phyloP scores from a whole-genome alignment of 1,140 invertebrate genomes.

The Hyphantria cunea region DNA sequence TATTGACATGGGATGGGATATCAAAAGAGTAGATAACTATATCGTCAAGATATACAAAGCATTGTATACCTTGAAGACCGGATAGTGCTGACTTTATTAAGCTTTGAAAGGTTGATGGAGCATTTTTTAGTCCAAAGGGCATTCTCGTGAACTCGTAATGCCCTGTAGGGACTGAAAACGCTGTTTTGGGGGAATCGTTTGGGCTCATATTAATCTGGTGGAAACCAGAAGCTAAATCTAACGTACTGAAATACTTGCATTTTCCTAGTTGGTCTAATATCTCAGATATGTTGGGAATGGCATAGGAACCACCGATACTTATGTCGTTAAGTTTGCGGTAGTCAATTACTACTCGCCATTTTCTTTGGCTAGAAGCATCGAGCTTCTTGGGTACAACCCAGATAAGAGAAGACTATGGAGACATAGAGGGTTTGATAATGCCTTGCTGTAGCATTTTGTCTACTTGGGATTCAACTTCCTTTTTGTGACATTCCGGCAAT shows the following conservation, averaged over 20 bases:
- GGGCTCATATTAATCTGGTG: no score
- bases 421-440: no score
- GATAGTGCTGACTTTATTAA: constrained; percentile 13
- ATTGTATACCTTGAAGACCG: constrained; percentile 37
- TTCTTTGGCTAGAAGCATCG: constrained; percentile 30
- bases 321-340: constrained; percentile 18
- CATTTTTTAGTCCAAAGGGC: no score
- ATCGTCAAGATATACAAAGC: constrained; percentile 53
- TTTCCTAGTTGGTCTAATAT: constrained; percentile 34
- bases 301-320: constrained; percentile 56
- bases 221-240: constrained; percentile 60
- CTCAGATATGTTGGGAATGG: no score
- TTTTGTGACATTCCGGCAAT: constrained; percentile 49
- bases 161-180: constrained; percentile 44
- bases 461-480: no score
- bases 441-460: no score
- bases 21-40: constrained; percentile 41
- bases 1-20: constrained; percentile 11
- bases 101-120: constrained; percentile 18
- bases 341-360: no score
- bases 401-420: no score
- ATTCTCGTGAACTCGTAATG: constrained; percentile 44
- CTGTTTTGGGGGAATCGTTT: constrained; percentile 42
- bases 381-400: no score
- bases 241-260: constrained; percentile 27